Base-by-base conservation (phyloP, 1,140 invertebrate genomes). In the Drosophila obscura region DNA sequence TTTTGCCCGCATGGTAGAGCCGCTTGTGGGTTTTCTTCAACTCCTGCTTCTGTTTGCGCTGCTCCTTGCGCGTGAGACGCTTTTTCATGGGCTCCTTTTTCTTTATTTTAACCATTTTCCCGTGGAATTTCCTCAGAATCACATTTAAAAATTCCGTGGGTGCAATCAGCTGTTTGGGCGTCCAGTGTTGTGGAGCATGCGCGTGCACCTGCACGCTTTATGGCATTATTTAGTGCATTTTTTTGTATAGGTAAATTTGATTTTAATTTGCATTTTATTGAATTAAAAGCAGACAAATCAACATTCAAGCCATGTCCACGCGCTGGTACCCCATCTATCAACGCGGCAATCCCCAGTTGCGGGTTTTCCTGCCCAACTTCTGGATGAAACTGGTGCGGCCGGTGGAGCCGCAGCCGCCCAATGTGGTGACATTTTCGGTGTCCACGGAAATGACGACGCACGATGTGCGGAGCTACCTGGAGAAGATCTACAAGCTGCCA, bases 301-400 rank as follows among this genome's bases (percentile, higher is more conserved):
- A 15, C 16, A 62, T 22, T 35, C 19, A 16, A 46, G 24, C 1
- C 7, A 92, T 92, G 92, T 92, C 91, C 8, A 83, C 87, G 3
- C 85, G 92, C 35, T 92, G 96, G 94, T 98, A 98, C 93, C 97
- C 97, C 4, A 78, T 97, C 15, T 98, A 97, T 92, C 96, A 96
- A 92, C 95, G 94, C 92, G 97, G 97, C 8, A 97, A 97, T 92
- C 97, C 97, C 22, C 97, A 99, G 89, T 91, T 97, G 35, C 93
- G 97, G 66, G 93, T 98, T 31, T 98, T 97, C 92, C 92, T 99
- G 22, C 97, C 98, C 9, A 97, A 98, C 92, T 98, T 98, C 92
- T 98, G 96, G 96, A 96, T 99, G 95, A 99, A 98, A 92, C 78
- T 99, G 4, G 94, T 98, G 2, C 93, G 94, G 52, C 95, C 96